Conservation (phyloP, 2,113 vertebrate genomes). For the Actenoides lindsayi region DNA sequence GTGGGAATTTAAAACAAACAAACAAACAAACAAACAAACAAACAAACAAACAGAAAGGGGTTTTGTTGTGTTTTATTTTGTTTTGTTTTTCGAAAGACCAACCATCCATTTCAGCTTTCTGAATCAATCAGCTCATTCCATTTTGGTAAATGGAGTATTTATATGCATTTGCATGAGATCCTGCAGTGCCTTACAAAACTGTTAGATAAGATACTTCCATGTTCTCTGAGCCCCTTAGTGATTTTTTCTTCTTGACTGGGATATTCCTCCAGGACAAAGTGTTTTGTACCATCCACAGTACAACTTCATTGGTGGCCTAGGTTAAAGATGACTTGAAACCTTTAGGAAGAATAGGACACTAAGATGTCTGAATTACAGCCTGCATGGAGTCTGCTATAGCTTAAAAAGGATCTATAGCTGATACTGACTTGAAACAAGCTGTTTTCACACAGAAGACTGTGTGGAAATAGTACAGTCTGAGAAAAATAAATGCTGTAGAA, state of each 20-base stretch:
- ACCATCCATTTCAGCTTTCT: background rate
- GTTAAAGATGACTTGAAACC: background rate
- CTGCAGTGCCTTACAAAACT: background rate
- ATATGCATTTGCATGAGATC: background rate
- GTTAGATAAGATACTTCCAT: background rate
- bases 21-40: background rate
- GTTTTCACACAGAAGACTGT: background rate
- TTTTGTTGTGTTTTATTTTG: background rate
- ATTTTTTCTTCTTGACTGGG: background rate
- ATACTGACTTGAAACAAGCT: background rate
- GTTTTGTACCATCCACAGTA: background rate
- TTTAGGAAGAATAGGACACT: background rate
- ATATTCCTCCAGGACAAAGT: background rate
- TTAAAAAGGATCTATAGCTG: background rate
- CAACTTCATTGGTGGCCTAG: background rate
- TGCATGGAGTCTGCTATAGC: background rate
- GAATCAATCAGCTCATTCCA: background rate
- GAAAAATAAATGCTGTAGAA: background rate
- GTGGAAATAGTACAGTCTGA: background rate
- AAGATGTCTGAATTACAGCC: background rate
- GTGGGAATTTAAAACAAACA: background rate
- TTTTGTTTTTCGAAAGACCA: background rate
- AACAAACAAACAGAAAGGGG: background rate
- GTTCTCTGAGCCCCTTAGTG: background rate
- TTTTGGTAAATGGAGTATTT: background rate